Conservation (phyloP, 2,797 vertebrate species). For the Phyllotis vaccarum region DNA sequence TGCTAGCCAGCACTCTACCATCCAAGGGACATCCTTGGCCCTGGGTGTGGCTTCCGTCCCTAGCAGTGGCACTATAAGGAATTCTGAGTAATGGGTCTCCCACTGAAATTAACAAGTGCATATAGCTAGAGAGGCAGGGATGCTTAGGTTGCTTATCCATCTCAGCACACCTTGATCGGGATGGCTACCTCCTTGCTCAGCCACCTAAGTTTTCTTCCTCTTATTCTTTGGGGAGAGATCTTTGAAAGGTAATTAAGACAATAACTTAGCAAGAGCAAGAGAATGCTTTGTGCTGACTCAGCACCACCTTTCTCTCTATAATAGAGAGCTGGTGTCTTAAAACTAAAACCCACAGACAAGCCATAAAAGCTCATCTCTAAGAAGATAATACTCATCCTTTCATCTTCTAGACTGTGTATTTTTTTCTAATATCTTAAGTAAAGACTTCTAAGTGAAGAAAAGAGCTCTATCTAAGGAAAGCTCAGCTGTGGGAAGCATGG, state of each 20-base stretch:
- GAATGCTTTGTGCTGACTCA: neutral
- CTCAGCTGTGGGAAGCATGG: constrained; percentile 34
- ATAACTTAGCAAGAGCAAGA: neutral
- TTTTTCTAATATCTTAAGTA: constrained; percentile 1
- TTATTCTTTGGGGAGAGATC: neutral
- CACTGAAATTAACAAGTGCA: neutral
- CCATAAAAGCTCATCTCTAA: neutral
- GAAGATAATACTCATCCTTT: constrained; percentile 25
- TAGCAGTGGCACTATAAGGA: neutral
- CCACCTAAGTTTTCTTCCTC: neutral
- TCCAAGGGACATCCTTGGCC: neutral
- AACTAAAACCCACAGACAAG: constrained; percentile 34
- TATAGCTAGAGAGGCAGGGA: neutral
- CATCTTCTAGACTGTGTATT: constrained; percentile 7
- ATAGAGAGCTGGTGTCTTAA: constrained; percentile 27
- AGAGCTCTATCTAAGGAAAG: neutral
- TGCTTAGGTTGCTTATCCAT: neutral
- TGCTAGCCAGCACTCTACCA: neutral
- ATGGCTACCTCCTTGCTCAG: neutral
- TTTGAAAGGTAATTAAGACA: constrained; percentile 55
- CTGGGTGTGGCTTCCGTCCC: neutral
- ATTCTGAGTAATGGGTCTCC: neutral
- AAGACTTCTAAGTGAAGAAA: constrained; percentile 43
- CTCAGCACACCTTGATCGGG: neutral
- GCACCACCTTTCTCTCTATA: neutral